Percentiles rank a stretch among this genome's conserved stretches.
These are phyloP conservation scores for Epinotia nisella DNA, from an alignment of 2,888 invertebrate genomes.

Conservation along the genomic window DNA sequence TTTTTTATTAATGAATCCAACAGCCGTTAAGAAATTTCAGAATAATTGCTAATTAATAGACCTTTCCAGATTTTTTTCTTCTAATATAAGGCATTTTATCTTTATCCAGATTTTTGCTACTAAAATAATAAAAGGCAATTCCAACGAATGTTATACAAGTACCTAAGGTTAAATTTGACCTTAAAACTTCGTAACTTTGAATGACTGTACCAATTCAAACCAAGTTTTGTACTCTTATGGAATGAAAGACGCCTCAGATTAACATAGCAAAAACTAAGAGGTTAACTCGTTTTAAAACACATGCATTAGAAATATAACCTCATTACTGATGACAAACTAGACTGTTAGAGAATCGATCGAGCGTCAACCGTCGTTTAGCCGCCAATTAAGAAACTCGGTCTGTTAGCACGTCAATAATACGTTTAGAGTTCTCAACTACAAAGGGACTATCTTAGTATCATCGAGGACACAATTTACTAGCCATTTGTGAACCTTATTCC, in stretches of 20 bases:
- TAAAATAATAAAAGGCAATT: too few species aligned
- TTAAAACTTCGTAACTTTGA: background rate
- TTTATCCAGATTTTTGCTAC: too few species aligned
- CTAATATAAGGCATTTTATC: too few species aligned
- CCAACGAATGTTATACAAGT: background rate
- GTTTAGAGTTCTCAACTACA: slow-evolving; percentile 24
- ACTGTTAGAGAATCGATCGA: slow-evolving; percentile 30
- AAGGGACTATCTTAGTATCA: background rate
- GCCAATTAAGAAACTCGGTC: slow-evolving; percentile 36
- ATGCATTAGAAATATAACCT: slow-evolving; percentile 17
- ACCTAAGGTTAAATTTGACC: background rate
- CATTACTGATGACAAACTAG: slow-evolving; percentile 34
- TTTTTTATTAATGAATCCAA: too few species aligned
- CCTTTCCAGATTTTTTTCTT: too few species aligned
- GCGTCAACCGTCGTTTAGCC: slow-evolving; percentile 36
- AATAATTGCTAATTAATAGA: too few species aligned
- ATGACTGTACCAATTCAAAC: background rate
- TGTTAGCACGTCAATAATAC: slow-evolving; percentile 29
- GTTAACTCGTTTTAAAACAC: background rate
- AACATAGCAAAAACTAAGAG: background rate
- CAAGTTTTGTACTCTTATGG: background rate
- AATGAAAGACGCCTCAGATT: background rate
- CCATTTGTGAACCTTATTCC: background rate
- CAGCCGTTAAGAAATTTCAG: too few species aligned
- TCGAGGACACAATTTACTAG: background rate